These are phyloP conservation scores for Danio aesculapii DNA, from an alignment of 2,797 vertebrate species.

Conservation along the genomic window DNA sequence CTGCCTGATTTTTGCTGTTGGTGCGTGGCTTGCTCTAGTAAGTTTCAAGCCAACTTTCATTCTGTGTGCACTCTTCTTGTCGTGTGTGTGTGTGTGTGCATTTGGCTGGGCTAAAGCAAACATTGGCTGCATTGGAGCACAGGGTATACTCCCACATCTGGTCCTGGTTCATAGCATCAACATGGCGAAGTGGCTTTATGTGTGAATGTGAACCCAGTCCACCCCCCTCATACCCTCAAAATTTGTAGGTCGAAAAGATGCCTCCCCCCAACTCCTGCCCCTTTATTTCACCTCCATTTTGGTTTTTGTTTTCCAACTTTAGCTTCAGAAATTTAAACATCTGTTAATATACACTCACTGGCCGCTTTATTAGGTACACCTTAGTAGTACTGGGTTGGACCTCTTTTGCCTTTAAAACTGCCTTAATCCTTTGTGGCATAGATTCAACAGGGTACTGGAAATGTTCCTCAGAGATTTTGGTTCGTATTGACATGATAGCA, in stretches of 20 bases:
- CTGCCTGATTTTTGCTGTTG: constrained; percentile 42
- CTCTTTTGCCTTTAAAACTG: too few relatives aligned
- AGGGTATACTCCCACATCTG: constrained; percentile 85
- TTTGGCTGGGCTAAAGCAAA: constrained; percentile 78
- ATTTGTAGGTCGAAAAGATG: background rate
- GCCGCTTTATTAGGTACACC: too few relatives aligned
- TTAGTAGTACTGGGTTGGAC: too few relatives aligned
- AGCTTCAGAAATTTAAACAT: constrained; percentile 10
- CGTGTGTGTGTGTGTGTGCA: constrained; percentile 66
- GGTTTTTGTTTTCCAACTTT: background rate
- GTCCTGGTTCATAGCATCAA: constrained; percentile 79
- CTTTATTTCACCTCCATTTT: background rate
- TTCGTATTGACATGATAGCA: too few relatives aligned
- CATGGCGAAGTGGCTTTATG: constrained; percentile 76
- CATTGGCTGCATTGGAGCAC: constrained; percentile 73
- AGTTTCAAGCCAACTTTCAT: constrained; percentile 51
- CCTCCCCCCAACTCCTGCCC: too few relatives aligned
- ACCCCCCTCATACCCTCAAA: background rate
- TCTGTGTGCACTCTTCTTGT: constrained; percentile 56
- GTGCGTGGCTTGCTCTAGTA: constrained; percentile 46
- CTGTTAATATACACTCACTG: background rate
- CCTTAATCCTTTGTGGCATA: too few relatives aligned
- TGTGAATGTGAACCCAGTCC: constrained; percentile 67
- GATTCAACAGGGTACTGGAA: too few relatives aligned
- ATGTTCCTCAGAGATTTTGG: too few relatives aligned